Base-by-base conservation (phyloP, 2,797 vertebrate genomes). In the Merluccius polli region DNA sequence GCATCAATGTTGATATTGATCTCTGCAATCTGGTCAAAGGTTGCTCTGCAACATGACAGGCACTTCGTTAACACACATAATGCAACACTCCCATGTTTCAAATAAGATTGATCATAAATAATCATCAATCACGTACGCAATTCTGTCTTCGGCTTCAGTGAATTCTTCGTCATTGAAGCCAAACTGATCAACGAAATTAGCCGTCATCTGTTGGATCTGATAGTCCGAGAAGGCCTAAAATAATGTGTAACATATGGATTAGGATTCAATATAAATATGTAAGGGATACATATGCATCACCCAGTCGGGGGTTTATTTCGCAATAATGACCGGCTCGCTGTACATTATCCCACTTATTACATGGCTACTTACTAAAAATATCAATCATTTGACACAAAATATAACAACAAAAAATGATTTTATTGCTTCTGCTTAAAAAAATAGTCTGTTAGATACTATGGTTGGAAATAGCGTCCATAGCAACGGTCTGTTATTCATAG, bases 191-290 rank as follows among this genome's bases (percentile, higher is more conserved):
- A 97, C 96, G 32, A 99, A 99, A 83, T 95, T 96, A 0, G 98
- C 96, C 0, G 98, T 98, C 97, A 99, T 99, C 93, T 99, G 98
- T 84, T 99, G 98, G 86, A 99, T 96, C 93, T 99, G 98, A 90
- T 99, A 99, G 88, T 99, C 98, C 0, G 97, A 98, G 92, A 99
- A 99, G 0, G 97, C 96, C 98, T 99, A 82, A 29, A 76, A 75
- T 24, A 79, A 65, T 24, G 82, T 0, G 2, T 70, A 16, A 73
- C 5, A 71, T 35, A 59, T 59, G 59, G 24, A 27, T 63, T 27
- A 63, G 52, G 59, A 63, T 63, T 63, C 59, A 63, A 24, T 27
- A 9, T 3, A 12, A 27, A 63, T 12, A 38, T 38, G 10, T 35
- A 35, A 8, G 33, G 33, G 3, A 8, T n/a, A n/a, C n/a, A n/a